A percentile compares a stretch with the other conserved stretches of the same genome.
These are phyloP conservation scores for Tetragonisca angustula DNA, from an alignment of 2,888 invertebrate genomes.

Conservation along the genomic window DNA sequence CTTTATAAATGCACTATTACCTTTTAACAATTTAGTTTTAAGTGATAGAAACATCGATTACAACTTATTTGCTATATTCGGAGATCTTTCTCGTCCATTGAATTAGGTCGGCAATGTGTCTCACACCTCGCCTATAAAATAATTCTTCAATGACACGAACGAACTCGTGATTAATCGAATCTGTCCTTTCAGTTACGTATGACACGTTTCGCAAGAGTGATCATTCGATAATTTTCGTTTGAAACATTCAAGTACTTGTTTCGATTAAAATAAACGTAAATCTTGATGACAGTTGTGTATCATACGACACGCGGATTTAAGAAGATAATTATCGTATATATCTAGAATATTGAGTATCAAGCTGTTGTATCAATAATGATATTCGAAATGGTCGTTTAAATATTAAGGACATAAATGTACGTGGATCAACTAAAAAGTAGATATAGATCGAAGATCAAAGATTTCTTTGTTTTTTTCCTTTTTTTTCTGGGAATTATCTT, in stretches of 20 bases:
- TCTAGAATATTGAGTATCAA: neutral
- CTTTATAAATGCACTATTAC: slow-evolving; percentile 8
- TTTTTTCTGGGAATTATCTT: neutral
- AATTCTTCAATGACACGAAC: neutral
- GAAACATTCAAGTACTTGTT: too few species aligned
- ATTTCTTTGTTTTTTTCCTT: neutral
- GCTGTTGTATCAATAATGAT: neutral
- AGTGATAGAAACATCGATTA: slow-evolving; percentile 33
- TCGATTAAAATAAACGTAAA: too few species aligned
- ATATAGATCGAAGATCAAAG: neutral
- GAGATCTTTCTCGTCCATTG: slow-evolving; percentile 18
- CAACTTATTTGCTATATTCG: slow-evolving; percentile 32
- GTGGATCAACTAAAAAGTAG: neutral
- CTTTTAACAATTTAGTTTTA: slow-evolving; percentile 4
- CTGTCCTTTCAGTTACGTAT: slow-evolving; percentile 7
- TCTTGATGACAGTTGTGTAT: neutral
- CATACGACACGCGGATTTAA: neutral
- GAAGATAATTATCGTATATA: neutral
- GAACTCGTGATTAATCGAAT: slow-evolving; percentile 1
- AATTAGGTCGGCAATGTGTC: slow-evolving; percentile 25
- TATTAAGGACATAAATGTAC: neutral
- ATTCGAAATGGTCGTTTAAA: slow-evolving; percentile 1
- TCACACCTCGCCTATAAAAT: neutral
- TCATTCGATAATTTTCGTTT: neutral
- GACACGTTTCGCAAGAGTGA: slow-evolving; percentile 28